Evolutionary conservation across 2,113 vertebrate genomes (phyloP), one percentile per base, ranked within the genome.

Genomic region (Hippocampus barbouri): DNA sequence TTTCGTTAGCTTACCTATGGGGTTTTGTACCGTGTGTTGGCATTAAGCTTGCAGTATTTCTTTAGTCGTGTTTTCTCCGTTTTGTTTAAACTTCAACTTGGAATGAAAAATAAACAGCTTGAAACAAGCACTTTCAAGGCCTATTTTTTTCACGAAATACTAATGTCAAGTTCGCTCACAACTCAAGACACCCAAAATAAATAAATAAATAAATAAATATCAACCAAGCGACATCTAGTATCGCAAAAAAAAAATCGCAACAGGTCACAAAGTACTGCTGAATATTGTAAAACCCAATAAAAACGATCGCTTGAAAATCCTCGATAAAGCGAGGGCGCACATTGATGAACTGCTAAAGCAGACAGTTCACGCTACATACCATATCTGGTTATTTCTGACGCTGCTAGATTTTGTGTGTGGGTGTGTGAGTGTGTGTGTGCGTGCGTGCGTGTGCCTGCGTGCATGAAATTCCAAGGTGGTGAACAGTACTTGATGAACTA

Each of bases 401-500:
- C 41, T 71, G 75, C 78, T 68, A 30, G 34, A 38, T 38, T 38
- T 38, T 34, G 49, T 74, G 73, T 71, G 59, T 69, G 68, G 47
- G 69, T 79, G 74, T 45, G 43, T 45, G 41, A 2, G 43, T 45
- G 43, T 2, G 41, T 43, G 43, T 45, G 43, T 2, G 41, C 0
- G 30, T 2, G 41, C 0, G 4, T 4, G 0, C 30, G 11, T 60
- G 66, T 68, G 81, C 78, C 8, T 79, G 83, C 78, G 57, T 83
- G 74, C 38, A 61, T 70, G 81, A 90, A 86, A 90, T 93, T 87
- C 91, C 89, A 91, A 95, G 95, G 94, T 94, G 94, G 95, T 93
- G 93, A 89, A 91, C 91, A 85, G 93, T 91, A 92, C 93, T 94
- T 97, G 96, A 98, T 96, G 94, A 97, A 95, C 94, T 94, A 93